A percentile compares a stretch with the other conserved stretches of the same genome.
Conservation (phyloP, 2,888 invertebrate species). For the Chrysotoxum bicinctum region DNA sequence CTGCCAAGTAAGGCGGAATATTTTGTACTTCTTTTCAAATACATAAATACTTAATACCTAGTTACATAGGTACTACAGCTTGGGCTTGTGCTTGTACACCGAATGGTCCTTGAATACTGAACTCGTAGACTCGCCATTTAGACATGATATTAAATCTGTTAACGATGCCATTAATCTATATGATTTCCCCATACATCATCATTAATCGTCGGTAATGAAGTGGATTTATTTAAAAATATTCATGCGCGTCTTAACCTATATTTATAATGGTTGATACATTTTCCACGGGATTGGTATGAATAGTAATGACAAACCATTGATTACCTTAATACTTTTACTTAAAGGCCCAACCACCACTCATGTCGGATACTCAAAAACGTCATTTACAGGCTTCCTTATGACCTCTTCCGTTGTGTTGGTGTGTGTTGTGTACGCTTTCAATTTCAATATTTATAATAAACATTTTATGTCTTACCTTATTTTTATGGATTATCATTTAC, state of each 20-base stretch:
- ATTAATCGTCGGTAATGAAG: conserved; percentile 20
- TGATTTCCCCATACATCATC: conserved; percentile 20
- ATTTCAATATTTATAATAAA: conserved; percentile 19
- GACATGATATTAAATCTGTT: conserved; percentile 20
- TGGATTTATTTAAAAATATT: conserved; percentile 24
- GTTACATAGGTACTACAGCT: not conserved
- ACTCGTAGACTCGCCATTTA: not conserved
- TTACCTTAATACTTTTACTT: not conserved
- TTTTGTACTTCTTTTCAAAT: no score
- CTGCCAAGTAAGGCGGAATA: no score
- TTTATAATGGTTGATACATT: conserved; percentile 1
- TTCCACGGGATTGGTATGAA: not conserved
- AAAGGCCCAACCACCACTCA: not conserved
- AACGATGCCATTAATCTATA: conserved; percentile 20
- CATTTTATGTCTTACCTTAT: conserved; percentile 9
- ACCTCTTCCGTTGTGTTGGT: not conserved
- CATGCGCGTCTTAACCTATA: not conserved
- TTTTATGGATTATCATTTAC: conserved; percentile 63
- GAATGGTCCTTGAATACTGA: not conserved
- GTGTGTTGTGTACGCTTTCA: not conserved
- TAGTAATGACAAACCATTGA: not conserved
- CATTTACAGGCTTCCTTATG: conserved; percentile 12
- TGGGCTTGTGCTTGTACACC: not conserved
- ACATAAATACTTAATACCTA: no score
- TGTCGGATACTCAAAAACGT: not conserved